Percentiles rank a stretch among this genome's conserved stretches.
Conservation (phyloP, 2,888 invertebrate species). For the Hyposoter didymator region DNA sequence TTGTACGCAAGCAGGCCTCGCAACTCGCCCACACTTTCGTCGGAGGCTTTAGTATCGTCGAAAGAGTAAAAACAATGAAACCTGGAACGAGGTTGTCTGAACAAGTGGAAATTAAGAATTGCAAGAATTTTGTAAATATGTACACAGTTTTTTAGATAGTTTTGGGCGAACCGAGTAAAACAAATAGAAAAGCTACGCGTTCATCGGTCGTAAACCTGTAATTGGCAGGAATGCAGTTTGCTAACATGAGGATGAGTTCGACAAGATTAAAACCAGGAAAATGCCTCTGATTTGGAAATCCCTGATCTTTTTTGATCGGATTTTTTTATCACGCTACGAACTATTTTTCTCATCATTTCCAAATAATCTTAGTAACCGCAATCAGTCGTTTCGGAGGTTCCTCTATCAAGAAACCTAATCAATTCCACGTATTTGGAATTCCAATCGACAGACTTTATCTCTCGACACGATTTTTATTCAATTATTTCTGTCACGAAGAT, state of each 20-base stretch:
- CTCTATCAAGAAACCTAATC: slow-evolving; percentile 21
- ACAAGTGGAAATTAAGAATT: neutral
- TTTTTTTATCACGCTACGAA: neutral
- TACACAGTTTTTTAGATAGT: neutral
- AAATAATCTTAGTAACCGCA: neutral
- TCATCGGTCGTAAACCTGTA: neutral
- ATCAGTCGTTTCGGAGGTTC: neutral
- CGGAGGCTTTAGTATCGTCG: neutral
- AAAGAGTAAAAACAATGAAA: neutral
- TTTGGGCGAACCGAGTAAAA: neutral
- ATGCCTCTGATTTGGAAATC: neutral
- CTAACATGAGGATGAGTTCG: neutral
- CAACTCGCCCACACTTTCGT: neutral
- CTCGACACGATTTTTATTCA: neutral
- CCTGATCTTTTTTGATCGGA: neutral
- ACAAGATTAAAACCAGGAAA: neutral
- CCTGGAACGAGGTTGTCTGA: neutral
- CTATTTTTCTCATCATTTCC: neutral
- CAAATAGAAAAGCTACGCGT: neutral
- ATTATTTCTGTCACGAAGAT: neutral
- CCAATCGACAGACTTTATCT: slow-evolving; percentile 28
- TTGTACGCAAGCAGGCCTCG: neutral
- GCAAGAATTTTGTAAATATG: neutral
- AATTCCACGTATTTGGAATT: slow-evolving; percentile 2
- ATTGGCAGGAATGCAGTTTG: neutral